Percentiles rank a stretch among this genome's conserved stretches.
phyloP scores from a whole-genome alignment of 2,113 vertebrate species.

The Cyphomyrus discorhynchus region DNA sequence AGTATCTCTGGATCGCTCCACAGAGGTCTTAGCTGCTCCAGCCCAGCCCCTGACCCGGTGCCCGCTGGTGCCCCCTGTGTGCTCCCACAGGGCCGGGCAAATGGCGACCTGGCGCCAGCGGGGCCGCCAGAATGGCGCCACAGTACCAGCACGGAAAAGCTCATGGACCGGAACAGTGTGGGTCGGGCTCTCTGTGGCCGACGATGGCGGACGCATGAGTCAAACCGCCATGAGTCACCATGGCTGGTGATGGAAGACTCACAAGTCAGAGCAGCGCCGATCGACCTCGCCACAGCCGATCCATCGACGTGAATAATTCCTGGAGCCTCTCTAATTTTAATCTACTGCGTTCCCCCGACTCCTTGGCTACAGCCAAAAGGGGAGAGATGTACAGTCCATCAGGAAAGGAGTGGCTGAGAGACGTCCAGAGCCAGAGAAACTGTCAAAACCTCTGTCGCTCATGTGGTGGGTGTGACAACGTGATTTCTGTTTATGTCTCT shows the following conservation, averaged over 20 bases:
- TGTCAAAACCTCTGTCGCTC: not conserved
- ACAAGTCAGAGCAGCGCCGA: not conserved
- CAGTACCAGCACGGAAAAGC: not conserved
- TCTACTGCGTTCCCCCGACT: not conserved
- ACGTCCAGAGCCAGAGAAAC: not conserved
- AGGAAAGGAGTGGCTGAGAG: not conserved
- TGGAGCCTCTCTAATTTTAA: not conserved
- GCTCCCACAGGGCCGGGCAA: not conserved
- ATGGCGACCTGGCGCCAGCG: not conserved
- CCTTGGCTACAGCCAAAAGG: not conserved
- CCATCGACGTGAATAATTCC: not conserved
- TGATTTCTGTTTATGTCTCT: constrained; percentile 7
- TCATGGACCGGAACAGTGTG: not conserved
- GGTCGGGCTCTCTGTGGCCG: not conserved
- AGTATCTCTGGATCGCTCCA: not conserved
- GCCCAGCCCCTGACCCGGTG: not conserved
- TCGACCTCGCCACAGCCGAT: not conserved
- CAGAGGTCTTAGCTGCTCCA: not conserved
- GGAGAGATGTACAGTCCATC: not conserved
- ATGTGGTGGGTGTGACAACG: constrained; percentile 8
- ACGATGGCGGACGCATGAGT: not conserved
- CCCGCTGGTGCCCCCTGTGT: not conserved
- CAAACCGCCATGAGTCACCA: not conserved
- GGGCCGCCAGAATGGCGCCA: not conserved
- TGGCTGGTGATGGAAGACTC: not conserved